Conservation (phyloP, 1,140 invertebrate genomes). For the Oncopodura yosiiana region DNA sequence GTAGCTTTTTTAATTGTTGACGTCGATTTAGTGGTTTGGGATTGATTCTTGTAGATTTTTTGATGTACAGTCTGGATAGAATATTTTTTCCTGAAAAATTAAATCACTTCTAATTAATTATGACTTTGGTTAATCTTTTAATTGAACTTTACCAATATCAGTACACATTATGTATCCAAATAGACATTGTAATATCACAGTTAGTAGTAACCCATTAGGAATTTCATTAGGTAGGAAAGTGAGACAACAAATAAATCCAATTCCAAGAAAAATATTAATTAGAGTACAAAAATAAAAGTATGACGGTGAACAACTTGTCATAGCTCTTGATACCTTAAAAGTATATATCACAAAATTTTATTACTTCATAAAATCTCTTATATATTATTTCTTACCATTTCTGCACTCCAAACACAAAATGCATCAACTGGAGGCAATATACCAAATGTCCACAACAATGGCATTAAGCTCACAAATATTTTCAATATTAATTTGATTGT, state of each 20-base stretch:
- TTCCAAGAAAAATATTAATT: too few relatives aligned
- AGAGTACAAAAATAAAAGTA: slow-evolving; percentile 26
- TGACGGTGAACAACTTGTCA: slow-evolving; percentile 19
- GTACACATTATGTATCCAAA: slow-evolving; percentile 28
- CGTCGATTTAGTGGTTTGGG: too few relatives aligned
- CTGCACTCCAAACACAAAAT: slow-evolving; percentile 26
- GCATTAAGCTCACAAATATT: slow-evolving; percentile 6
- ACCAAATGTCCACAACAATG: slow-evolving; percentile 23
- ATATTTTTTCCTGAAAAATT: too few relatives aligned
- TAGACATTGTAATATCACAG: slow-evolving; percentile 13
- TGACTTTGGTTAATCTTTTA: neutral
- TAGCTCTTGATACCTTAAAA: too few relatives aligned
- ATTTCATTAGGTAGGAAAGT: slow-evolving; percentile 10
- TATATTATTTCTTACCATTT: slow-evolving; percentile 23
- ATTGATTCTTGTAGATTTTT: too few relatives aligned
- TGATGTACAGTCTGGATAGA: too few relatives aligned
- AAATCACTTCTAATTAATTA: too few relatives aligned
- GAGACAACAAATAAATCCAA: slow-evolving; percentile 9
- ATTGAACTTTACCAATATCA: slow-evolving; percentile 31
- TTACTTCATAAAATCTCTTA: too few relatives aligned
- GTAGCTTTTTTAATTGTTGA: too few relatives aligned
- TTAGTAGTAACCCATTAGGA: slow-evolving; percentile 12
- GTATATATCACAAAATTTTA: too few relatives aligned
- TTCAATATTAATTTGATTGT: neutral
- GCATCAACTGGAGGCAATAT: slow-evolving; percentile 28